A percentile compares a stretch with the other conserved stretches of the same genome.
Conservation (phyloP, 92 coral and sea anemone genomes). For the Desmophyllum pertusum region DNA sequence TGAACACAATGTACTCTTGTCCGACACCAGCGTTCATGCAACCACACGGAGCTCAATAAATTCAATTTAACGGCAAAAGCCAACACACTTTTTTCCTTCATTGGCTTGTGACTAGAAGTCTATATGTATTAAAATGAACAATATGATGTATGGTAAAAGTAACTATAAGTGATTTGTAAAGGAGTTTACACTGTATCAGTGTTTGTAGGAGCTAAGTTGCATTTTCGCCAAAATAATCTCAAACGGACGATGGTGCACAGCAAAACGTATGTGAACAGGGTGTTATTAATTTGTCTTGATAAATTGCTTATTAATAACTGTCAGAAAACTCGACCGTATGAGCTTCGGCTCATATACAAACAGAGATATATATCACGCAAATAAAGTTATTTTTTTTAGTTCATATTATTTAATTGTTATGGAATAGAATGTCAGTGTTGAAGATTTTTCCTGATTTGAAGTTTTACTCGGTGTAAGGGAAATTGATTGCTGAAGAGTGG, state of each 20-base stretch:
- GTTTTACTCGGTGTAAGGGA: neutral
- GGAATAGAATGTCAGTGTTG: neutral
- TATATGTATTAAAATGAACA: neutral
- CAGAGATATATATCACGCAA: neutral
- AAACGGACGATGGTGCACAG: neutral
- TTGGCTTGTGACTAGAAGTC: neutral
- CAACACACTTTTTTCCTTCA: neutral
- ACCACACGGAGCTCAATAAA: conserved; percentile 48
- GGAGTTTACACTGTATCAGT: neutral
- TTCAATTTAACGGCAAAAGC: neutral
- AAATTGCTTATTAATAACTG: neutral
- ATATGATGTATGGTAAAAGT: neutral
- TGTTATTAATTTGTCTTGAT: conserved; percentile 5
- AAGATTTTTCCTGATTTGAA: neutral
- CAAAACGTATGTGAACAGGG: neutral
- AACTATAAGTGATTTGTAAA: neutral
- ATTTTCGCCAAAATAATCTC: neutral
- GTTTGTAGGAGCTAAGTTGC: neutral
- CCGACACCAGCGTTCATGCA: conserved; percentile 66
- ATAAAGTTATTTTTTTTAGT: neutral
- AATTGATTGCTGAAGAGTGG: neutral
- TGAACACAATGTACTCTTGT: conserved; percentile 64
- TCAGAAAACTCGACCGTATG: neutral
- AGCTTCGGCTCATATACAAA: too few species aligned
- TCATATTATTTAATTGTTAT: neutral